Evolutionary conservation across 2,797 vertebrate species (phyloP).

Genomic region (Gymnocypris eckloni): DNA sequence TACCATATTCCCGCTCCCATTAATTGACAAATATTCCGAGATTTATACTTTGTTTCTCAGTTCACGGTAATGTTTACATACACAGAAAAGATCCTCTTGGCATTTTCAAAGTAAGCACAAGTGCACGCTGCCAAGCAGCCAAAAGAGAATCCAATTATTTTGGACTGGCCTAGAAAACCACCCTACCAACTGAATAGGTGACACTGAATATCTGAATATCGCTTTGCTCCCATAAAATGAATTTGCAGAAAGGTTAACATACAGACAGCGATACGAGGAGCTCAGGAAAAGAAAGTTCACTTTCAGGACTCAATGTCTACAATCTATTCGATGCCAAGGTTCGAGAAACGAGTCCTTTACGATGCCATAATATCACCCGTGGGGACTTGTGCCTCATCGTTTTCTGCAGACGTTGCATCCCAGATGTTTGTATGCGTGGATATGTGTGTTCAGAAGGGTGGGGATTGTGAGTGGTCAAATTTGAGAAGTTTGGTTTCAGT

Average conservation of each 20-base stretch:
- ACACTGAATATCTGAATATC: background rate
- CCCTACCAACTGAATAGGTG: background rate
- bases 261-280: conserved; percentile 15
- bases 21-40: conserved; percentile 41
- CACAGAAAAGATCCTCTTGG: conserved; percentile 23
- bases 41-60: conserved; percentile 49
- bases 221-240: conserved; percentile 40
- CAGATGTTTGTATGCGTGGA: conserved; percentile 29
- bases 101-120: conserved; percentile 40
- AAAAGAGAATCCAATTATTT: conserved; percentile 28
- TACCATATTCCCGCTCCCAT: conserved; percentile 21
- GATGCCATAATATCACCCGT: conserved; percentile 50
- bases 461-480: conserved; percentile 46
- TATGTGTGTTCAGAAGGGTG: conserved; percentile 31
- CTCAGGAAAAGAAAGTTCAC: conserved; percentile 27
- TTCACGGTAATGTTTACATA: conserved; percentile 46
- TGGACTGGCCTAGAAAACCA: background rate
- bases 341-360: conserved; percentile 48
- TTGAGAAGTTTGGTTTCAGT: conserved; percentile 54
- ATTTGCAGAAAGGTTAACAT: conserved; percentile 37
- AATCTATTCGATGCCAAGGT: conserved; percentile 11
- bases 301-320: conserved; percentile 25
- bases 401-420: conserved; percentile 51
- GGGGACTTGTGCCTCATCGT: conserved; percentile 35
- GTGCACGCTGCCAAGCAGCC: conserved; percentile 6